Evolutionary conservation across 2,113 vertebrate genomes (phyloP), one percentile per base, ranked within the genome.

Genomic region (Bothrops jararaca): DNA sequence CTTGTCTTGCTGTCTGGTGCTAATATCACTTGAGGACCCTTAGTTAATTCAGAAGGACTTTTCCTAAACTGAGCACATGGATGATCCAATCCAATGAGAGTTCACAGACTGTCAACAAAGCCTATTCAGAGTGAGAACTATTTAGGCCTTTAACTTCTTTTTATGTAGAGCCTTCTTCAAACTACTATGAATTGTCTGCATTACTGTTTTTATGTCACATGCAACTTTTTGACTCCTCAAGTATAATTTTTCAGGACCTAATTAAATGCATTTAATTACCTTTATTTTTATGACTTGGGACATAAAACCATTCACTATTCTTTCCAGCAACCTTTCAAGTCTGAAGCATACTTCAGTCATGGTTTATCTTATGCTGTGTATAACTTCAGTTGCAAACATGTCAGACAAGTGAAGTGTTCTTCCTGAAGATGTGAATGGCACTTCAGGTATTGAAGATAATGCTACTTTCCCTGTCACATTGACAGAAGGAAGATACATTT

Each of bases 381-480:
- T 93, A 92, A 90, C 74, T 95, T 95, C 92, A n/a, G 22, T 91
- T 87, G 88, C 52, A 0, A 0, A 91, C 88, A 94, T 94, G 92
- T 54, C 58, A 85, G 87, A 92, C 60, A 86, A 94, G 90, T 85
- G 89, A 92, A 92, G 89, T 85, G 92, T 95, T 95, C 93, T 39
- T 23, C 85, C 93, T 95, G 91, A 89, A 89, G 90, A 86, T 92
- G 91, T 52, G 85, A 93, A 69, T 92, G 92, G 57, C 94, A 92
- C 94, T 92, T 74, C 12, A 90, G 57, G 90, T 86, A 94, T 94
- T 95, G 54, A 92, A 94, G 39, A 58, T 90, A 93, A 95, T 91
- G 85, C 58, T 64, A 93, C 94, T 87, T 92, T 53, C 94, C 69
- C 64, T 95, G 87, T 91, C 11, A 34, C 53, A 89, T 86, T 91